phyloP scores from a whole-genome alignment of 2,113 vertebrate species.

The Cephalopterus ornatus region DNA sequence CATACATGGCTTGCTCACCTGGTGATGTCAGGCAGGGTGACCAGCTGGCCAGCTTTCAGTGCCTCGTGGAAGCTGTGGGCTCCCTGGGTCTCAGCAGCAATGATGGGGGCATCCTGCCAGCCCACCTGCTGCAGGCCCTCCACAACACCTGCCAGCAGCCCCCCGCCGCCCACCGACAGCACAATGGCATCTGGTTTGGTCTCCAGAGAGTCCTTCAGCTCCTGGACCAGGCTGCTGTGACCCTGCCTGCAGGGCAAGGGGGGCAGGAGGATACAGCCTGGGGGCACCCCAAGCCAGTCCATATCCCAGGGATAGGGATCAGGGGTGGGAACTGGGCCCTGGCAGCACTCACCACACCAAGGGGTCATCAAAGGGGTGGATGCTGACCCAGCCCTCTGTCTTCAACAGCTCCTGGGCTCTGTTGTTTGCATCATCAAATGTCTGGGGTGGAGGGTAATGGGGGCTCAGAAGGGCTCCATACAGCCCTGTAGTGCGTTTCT shows the following conservation, averaged over 20 bases:
- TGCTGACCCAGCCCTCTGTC: constrained; percentile 76
- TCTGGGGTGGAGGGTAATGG: constrained; percentile 39
- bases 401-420: constrained; percentile 77
- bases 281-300: neutral
- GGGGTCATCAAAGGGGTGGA: constrained; percentile 88
- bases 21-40: constrained; percentile 86
- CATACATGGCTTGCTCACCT: constrained; percentile 67
- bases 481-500: neutral
- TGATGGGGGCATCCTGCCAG: constrained; percentile 84
- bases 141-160: constrained; percentile 83
- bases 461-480: neutral
- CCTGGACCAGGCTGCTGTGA: constrained; percentile 80
- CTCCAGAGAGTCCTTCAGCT: constrained; percentile 78
- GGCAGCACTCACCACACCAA: constrained; percentile 85
- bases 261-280: accelerated
- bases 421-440: constrained; percentile 86
- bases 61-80: constrained; percentile 85
- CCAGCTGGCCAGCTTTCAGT: constrained; percentile 74
- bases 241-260: constrained; percentile 78
- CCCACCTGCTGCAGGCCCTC: constrained; percentile 80
- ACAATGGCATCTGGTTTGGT: constrained; percentile 81
- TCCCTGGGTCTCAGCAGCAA: constrained; percentile 88
- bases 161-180: constrained; percentile 88
- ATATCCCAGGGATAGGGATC: accelerated
- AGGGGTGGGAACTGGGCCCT: neutral